phyloP scores from a whole-genome alignment of 2,888 invertebrate genomes.

The Synergus gifuensis region DNA sequence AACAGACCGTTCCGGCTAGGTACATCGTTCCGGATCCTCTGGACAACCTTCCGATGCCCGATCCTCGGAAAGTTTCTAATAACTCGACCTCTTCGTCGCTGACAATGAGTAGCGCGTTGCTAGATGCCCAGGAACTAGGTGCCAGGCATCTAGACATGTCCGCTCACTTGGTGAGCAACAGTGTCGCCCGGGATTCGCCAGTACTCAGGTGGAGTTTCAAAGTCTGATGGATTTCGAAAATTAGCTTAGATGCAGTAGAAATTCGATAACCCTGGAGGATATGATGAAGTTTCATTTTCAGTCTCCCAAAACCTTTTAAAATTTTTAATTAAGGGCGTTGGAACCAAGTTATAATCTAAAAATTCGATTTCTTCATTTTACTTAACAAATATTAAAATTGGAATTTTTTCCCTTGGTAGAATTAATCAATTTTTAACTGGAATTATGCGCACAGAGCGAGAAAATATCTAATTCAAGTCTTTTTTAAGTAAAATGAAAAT shows the following conservation, averaged over 20 bases:
- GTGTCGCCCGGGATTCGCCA: constrained; percentile 92
- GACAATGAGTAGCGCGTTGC: constrained; percentile 71
- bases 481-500: too few species aligned
- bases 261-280: too few species aligned
- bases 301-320: too few species aligned
- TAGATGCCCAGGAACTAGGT: constrained; percentile 82
- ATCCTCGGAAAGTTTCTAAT: constrained; percentile 65
- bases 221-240: neutral
- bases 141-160: constrained; percentile 93
- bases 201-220: constrained; percentile 82
- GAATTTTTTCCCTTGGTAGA: too few species aligned
- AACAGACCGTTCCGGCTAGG: constrained; percentile 94
- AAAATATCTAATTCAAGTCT: too few species aligned
- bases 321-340: too few species aligned
- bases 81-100: constrained; percentile 63
- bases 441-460: too few species aligned
- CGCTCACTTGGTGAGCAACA: constrained; percentile 93
- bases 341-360: too few species aligned
- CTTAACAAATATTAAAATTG: too few species aligned
- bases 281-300: too few species aligned
- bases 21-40: constrained; percentile 92
- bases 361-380: too few species aligned
- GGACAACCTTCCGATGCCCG: constrained; percentile 80
- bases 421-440: too few species aligned
- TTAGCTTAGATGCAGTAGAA: neutral